Base-by-base conservation (phyloP, 2,797 vertebrate species). In the Spinus olivaceus region DNA sequence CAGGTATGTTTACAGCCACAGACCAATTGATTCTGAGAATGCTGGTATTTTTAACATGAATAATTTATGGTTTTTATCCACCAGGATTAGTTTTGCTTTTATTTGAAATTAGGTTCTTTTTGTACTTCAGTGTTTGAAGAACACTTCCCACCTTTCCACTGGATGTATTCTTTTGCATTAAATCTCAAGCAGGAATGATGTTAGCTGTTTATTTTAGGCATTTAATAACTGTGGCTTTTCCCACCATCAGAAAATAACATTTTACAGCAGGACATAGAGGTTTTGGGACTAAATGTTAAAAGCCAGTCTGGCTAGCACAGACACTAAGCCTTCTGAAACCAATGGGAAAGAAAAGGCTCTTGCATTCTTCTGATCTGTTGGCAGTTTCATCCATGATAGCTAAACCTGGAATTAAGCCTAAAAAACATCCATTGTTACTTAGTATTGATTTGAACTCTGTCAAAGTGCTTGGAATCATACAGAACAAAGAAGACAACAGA, bases 341-440 rank as follows among this genome's bases (percentile, higher is more conserved):
- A 84, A 4, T 6, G 54, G 80, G 77, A 79, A 83, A 88, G 33
- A 64, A 83, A 76, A 47, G 88, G 23, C 60, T 46, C 30, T 41
- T 67, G 19, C 6, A 15, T 88, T 92, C 78, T 79, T 93, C 65
- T 79, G 63, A 72, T 91, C 87, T 59, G 35, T 54, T 88, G 37
- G 33, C 88, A 81, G 69, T 76, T 95, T 81, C 60, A 84, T 59
- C 88, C 14, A 21, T 13, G 51, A 50, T 33, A 79, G 59, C 80
- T 76, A 84, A 93, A 94, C 56, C 70, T 86, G 71, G 66, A 92
- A 95, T 88, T 94, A 91, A 79, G 61, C 64, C 74, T 88, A 77
- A 92, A 94, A 94, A 60, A 0, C 22, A 64, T 59, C 47, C 59
- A n/a, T n/a, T 70, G 51, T 79, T 88, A 85, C 41, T 85, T 80